phyloP scores from a whole-genome alignment of 1,140 invertebrate species.

The Halesus radiatus region DNA sequence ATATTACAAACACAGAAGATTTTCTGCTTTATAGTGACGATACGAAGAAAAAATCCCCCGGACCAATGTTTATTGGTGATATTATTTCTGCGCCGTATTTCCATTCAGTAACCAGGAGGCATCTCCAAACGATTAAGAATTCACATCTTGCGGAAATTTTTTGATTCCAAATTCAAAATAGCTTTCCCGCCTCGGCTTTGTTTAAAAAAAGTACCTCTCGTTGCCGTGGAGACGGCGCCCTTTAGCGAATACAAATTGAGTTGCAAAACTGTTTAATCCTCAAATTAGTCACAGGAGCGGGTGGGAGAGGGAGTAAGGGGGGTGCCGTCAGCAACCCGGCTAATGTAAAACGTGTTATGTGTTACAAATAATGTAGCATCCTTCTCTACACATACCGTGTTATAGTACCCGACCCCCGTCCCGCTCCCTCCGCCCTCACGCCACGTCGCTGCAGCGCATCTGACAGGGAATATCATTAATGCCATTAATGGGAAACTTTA shows the following conservation, averaged over 20 bases:
- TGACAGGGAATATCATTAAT: constrained; percentile 30
- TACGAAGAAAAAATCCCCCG: no score
- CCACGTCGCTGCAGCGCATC: constrained; percentile 11
- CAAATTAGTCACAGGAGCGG: constrained; percentile 56
- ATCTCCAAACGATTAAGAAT: constrained; percentile 16
- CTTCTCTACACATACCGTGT: constrained; percentile 47
- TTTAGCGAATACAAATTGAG: constrained; percentile 58
- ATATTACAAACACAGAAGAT: no score
- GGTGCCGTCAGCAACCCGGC: constrained; percentile 52
- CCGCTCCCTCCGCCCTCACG: constrained; percentile 15
- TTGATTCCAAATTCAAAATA: constrained; percentile 35
- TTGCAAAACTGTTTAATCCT: constrained; percentile 59
- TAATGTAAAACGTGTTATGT: constrained; percentile 59
- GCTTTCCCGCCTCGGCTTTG: constrained; percentile 43
- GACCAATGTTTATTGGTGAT: no score
- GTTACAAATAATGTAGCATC: constrained; percentile 56
- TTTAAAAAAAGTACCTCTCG: constrained; percentile 45
- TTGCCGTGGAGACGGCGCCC: constrained; percentile 48
- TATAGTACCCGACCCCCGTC: constrained; percentile 28
- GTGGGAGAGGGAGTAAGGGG: constrained; percentile 3
- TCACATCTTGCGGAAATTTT: constrained; percentile 22
- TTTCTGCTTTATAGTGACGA: no score
- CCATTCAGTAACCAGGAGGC: not conserved
- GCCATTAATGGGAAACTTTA: constrained; percentile 5
- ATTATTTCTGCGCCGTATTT: no score